Conservation (phyloP, 2,797 vertebrate species). For the Xerus rutilus region DNA sequence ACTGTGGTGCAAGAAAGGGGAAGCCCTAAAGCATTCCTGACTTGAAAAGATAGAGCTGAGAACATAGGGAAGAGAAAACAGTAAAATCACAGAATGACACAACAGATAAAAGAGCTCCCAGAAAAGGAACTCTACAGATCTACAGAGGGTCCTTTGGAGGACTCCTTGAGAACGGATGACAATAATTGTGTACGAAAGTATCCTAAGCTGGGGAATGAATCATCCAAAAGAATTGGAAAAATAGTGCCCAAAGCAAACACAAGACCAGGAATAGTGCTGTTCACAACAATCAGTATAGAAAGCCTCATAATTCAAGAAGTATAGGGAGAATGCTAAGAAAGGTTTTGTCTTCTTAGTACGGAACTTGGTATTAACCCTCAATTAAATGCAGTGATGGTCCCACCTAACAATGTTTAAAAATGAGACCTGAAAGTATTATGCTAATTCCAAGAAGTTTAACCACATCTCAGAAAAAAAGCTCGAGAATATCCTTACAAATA, state of each 20-base stretch:
- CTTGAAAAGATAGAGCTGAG: not conserved
- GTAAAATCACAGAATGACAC: not conserved
- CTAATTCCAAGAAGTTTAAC: not conserved
- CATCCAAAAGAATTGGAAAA: not conserved
- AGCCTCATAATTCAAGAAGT: not conserved
- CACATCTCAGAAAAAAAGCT: not conserved
- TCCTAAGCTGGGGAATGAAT: not conserved
- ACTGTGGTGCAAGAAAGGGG: rapidly evolving
- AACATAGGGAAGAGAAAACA: not conserved
- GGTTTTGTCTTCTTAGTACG: not conserved
- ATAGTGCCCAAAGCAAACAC: not conserved
- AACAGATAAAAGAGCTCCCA: not conserved
- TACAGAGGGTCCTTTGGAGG: not conserved
- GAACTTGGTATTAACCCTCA: not conserved
- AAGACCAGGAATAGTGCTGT: not conserved
- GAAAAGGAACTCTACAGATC: not conserved
- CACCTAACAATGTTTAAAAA: not conserved
- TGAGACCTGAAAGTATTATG: not conserved
- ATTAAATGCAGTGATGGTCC: not conserved
- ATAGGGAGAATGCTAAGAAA: constrained; percentile 1
- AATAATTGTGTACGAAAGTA: not conserved
- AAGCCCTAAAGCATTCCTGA: not conserved
- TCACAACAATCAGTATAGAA: not conserved
- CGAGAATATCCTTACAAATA: not conserved
- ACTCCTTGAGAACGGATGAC: not conserved